Conservation (phyloP, 2,113 vertebrate species). For the Aythya baeri region DNA sequence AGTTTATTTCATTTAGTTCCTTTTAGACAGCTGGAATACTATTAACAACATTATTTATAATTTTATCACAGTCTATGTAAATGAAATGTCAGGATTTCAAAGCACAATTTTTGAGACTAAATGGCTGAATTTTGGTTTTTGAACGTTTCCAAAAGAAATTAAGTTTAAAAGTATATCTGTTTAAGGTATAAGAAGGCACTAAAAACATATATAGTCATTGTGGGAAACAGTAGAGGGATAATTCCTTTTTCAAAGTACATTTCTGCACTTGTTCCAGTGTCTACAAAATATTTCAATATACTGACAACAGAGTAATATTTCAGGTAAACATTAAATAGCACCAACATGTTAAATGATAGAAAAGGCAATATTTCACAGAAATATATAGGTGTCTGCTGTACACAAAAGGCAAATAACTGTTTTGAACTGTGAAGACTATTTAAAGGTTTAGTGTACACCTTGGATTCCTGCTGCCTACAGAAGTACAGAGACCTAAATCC, state of each 20-base stretch:
- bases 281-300: conserved; percentile 15
- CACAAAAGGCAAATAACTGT: conserved; percentile 63
- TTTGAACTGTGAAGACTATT: conserved; percentile 67
- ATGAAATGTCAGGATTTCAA: not conserved
- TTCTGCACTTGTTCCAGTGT: conserved; percentile 26
- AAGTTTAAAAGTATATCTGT: not conserved
- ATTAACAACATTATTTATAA: not conserved
- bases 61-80: not conserved
- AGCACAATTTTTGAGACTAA: not conserved
- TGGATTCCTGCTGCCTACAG: conserved; percentile 59
- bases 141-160: not conserved
- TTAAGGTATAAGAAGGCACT: not conserved
- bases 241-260: not conserved
- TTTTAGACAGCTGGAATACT: not conserved
- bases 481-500: conserved; percentile 68
- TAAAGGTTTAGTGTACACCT: conserved; percentile 64
- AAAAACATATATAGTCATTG: not conserved
- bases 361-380: conserved; percentile 56
- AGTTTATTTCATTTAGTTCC: not conserved
- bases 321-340: conserved; percentile 45
- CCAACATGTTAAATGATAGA: conserved; percentile 40
- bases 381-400: conserved; percentile 56
- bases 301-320: conserved; percentile 39
- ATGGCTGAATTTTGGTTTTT: not conserved
- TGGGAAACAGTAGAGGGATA: not conserved